Conservation (phyloP, 1,140 invertebrate genomes). For the Nixonia krombeini region DNA sequence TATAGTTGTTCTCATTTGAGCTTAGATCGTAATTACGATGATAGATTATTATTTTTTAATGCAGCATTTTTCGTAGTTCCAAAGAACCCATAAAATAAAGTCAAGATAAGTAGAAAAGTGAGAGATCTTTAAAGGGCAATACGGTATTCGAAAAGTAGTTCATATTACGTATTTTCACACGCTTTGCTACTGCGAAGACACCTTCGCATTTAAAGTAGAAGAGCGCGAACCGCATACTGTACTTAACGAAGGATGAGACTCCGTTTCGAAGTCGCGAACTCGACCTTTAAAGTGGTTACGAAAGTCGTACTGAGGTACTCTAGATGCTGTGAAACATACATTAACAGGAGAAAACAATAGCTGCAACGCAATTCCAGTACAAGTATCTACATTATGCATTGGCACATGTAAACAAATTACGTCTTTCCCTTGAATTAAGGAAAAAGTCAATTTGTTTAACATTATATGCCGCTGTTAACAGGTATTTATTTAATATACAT, state of each 20-base stretch:
- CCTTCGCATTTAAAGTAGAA: constrained; percentile 47
- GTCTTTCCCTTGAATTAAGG: constrained; percentile 4
- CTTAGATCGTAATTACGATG: too few relatives aligned
- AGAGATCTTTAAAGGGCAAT: constrained; percentile 38
- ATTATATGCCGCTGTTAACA: too few relatives aligned
- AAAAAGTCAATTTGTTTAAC: too few relatives aligned
- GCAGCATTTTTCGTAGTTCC: too few relatives aligned
- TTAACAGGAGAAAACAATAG: constrained; percentile 23
- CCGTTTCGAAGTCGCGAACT: constrained; percentile 51
- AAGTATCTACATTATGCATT: constrained; percentile 35
- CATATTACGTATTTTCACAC: constrained; percentile 49
- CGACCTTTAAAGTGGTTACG: constrained; percentile 58
- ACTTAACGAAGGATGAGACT: constrained; percentile 43
- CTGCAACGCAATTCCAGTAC: constrained; percentile 34
- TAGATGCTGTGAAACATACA: constrained; percentile 27
- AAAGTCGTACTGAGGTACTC: constrained; percentile 49
- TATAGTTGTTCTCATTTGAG: too few relatives aligned
- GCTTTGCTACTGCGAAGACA: constrained; percentile 43
- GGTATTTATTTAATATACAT: too few relatives aligned
- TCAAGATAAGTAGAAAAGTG: not conserved
- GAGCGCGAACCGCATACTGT: constrained; percentile 30
- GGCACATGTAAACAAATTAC: constrained; percentile 10
- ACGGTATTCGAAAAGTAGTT: constrained; percentile 32
- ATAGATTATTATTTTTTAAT: too few relatives aligned
- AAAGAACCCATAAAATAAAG: not conserved